A percentile compares a stretch with the other conserved stretches of the same genome.
These are phyloP conservation scores for Macropodus opercularis DNA, from an alignment of 2,797 vertebrate species.

Conservation along the genomic window DNA sequence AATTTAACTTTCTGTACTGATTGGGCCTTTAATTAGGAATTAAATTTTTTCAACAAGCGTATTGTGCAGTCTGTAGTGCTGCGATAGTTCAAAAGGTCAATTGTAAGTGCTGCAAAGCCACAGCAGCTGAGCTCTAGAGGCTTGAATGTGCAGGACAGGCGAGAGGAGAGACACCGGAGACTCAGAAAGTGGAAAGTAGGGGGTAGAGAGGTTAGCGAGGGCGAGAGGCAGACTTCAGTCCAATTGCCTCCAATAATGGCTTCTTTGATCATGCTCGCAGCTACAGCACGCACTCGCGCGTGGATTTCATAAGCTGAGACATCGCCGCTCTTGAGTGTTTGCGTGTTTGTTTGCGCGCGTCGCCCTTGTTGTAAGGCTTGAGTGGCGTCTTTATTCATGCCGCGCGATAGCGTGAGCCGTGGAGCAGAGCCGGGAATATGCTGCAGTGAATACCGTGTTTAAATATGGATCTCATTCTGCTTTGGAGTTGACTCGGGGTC, in stretches of 20 bases:
- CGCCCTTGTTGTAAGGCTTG: constrained; percentile 21
- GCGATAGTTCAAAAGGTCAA: not conserved
- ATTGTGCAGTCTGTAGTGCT: not conserved
- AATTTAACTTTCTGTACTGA: too few species aligned
- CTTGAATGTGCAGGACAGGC: constrained; percentile 37
- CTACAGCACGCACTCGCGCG: not conserved
- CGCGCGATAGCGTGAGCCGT: constrained; percentile 43
- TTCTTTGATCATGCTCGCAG: constrained; percentile 66
- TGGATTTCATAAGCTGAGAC: constrained; percentile 25
- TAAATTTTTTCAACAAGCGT: too few species aligned
- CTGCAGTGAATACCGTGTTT: constrained; percentile 51
- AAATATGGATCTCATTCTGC: constrained; percentile 68
- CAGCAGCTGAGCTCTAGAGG: too few species aligned
- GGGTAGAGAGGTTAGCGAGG: constrained; percentile 3
- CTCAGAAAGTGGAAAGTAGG: not conserved
- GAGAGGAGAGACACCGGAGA: constrained; percentile 18
- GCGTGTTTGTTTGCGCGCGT: constrained; percentile 37
- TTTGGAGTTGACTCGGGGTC: constrained; percentile 40
- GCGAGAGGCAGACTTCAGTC: constrained; percentile 37
- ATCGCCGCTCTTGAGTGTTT: constrained; percentile 10
- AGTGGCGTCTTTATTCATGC: constrained; percentile 54
- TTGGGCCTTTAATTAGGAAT: too few species aligned
- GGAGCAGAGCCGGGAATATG: constrained; percentile 15
- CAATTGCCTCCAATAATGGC: constrained; percentile 69
- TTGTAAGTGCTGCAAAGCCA: not conserved